Base-by-base conservation (phyloP, 2,888 invertebrate species). In the Eupithecia tripunctaria region DNA sequence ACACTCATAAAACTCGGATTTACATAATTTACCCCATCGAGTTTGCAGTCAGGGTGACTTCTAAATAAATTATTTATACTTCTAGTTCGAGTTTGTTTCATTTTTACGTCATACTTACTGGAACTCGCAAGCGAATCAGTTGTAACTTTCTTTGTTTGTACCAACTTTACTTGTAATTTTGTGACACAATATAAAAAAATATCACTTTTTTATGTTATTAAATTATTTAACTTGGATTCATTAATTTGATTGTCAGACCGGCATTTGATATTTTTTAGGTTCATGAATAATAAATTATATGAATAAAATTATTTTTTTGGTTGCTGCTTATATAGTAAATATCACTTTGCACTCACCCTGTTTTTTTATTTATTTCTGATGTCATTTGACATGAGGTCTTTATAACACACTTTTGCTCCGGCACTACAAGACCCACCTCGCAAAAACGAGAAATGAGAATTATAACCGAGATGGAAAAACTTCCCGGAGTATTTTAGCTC, bases 21-120 rank as follows among this genome's bases (percentile, higher is more conserved):
- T 77, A 75, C 78, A 77, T 79, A 79, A 79, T 79, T 71, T 67
- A 71, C 68, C 76, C 73, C 72, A 79, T 79, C 77, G 75, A 76
- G 77, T 77, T 78, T 78, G 75, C 71, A 78, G 73, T 76, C 77
- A 47, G 75, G 73, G 76, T 76, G 76, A 77, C 80, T 84, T 83
- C 78, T 84, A 85, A 88, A 87, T 88, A 87, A 89, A 86, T 88
- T 87, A 86, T 86, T 87, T 88, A 32, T 36, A 85, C 84, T 79
- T 79, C 81, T 77, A 36, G 6, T 5, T 7, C 7, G 18, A 56
- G 36, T 60, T 43, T 27, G 5, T 41, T 64, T 67, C n/a, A 29
- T 29, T 32, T 67, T 27, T 41, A 62, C 60, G 29, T 60, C 60
- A 29, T 60, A 51, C 21, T 21, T 60, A 51, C 21, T 21, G 4